Percentiles rank a stretch among this genome's conserved stretches.
Conservation (phyloP, 2,888 invertebrate genomes). For the Thyatira batis region DNA sequence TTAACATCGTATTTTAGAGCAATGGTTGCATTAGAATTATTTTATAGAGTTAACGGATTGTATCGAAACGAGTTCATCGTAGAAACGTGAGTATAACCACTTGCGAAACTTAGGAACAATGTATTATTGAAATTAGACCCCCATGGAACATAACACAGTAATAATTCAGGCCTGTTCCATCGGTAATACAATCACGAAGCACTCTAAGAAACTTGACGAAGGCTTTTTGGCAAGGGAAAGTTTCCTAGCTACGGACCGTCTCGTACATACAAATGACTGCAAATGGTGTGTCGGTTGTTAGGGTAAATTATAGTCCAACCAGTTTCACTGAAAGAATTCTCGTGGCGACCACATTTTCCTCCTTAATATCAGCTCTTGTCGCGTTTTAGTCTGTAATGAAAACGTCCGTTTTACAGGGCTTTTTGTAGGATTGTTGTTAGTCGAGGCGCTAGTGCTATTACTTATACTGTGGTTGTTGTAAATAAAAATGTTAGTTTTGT, state of each 20-base stretch:
- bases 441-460: too few species aligned
- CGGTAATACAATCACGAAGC: constrained; percentile 72
- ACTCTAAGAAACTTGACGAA: constrained; percentile 76
- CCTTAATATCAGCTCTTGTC: constrained; percentile 5
- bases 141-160: constrained; percentile 35
- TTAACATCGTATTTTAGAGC: too few species aligned
- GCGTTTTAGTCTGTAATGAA: not conserved
- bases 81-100: too few species aligned
- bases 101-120: not conserved
- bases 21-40: too few species aligned
- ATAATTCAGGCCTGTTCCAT: constrained; percentile 48
- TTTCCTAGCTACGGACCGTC: constrained; percentile 54
- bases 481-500: not conserved
- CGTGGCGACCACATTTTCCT: constrained; percentile 16
- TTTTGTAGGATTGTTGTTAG: not conserved
- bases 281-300: constrained; percentile 52
- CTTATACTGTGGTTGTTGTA: too few species aligned
- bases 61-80: too few species aligned
- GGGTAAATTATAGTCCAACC: constrained; percentile 48
- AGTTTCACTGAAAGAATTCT: constrained; percentile 22
- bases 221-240: constrained; percentile 72
- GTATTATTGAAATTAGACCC: constrained; percentile 19
- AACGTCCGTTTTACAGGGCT: not conserved
- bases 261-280: constrained; percentile 72
- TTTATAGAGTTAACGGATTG: too few species aligned